Evolutionary conservation across 2,888 invertebrate species (phyloP).

Genomic region (Andrena chrysosceles): DNA sequence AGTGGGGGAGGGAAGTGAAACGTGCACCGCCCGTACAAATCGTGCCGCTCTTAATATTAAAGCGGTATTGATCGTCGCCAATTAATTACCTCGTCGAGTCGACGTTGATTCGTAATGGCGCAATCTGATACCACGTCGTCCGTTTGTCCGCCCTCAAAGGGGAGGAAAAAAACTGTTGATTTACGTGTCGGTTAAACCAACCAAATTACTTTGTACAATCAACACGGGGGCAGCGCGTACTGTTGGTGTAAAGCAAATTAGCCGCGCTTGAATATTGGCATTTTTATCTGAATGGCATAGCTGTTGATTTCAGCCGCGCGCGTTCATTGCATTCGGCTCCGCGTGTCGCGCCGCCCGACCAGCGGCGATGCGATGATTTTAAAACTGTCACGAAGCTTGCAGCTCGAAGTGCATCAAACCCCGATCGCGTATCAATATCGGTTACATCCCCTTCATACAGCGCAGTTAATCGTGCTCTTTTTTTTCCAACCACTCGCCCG

Average conservation of each 20-base stretch:
- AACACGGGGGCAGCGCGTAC: conserved; percentile 51
- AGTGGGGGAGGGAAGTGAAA: conserved; percentile 28
- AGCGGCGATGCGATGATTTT: conserved; percentile 46
- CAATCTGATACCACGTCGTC: conserved; percentile 65
- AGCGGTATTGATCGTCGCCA: conserved; percentile 70
- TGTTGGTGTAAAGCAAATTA: conserved; percentile 71
- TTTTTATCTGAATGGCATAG: conserved; percentile 69
- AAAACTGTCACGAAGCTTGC: conserved; percentile 45
- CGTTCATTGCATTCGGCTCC: conserved; percentile 53
- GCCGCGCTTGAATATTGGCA: conserved; percentile 71
- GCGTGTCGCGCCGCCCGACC: conserved; percentile 6
- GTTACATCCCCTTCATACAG: conserved; percentile 3
- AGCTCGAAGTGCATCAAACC: conserved; percentile 20
- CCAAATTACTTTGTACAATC: conserved; percentile 75
- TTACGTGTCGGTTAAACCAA: conserved; percentile 73
- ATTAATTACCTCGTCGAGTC: conserved; percentile 67
- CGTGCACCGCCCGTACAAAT: conserved; percentile 41
- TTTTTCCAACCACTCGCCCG: neutral
- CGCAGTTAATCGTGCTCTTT: conserved; percentile 17
- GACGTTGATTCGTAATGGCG: conserved; percentile 67
- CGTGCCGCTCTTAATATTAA: conserved; percentile 69
- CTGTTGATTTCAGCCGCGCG: conserved; percentile 66
- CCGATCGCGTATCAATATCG: conserved; percentile 26
- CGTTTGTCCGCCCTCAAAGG: conserved; percentile 68
- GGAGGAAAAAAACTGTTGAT: conserved; percentile 68